phyloP scores from a whole-genome alignment of 2,113 vertebrate genomes.

The Catharus bicknelli region DNA sequence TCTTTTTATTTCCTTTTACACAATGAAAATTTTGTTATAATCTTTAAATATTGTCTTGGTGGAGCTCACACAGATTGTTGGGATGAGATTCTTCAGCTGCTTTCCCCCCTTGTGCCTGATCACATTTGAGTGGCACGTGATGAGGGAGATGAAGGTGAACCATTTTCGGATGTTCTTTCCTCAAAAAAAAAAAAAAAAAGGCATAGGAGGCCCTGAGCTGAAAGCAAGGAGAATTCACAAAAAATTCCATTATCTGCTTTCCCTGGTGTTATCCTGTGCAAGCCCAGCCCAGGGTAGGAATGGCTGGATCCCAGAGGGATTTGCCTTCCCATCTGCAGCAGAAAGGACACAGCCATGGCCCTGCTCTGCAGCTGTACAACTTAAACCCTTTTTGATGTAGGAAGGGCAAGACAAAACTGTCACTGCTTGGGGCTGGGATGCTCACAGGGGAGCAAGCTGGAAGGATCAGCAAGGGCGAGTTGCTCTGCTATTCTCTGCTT shows the following conservation, averaged over 20 bases:
- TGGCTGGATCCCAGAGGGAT: not conserved
- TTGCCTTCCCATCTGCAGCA: not conserved
- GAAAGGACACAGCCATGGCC: rapidly evolving
- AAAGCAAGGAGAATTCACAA: not conserved
- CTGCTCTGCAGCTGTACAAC: not conserved
- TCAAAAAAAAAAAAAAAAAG: not conserved
- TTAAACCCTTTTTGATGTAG: not conserved
- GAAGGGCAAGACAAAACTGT: not conserved
- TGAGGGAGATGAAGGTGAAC: not conserved
- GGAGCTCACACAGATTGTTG: not conserved
- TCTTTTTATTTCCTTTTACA: not conserved
- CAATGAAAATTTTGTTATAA: not conserved
- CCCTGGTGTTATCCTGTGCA: not conserved
- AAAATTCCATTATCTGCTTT: not conserved
- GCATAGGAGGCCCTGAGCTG: not conserved
- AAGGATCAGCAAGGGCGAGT: not conserved
- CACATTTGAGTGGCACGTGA: rapidly evolving
- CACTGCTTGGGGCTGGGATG: not conserved
- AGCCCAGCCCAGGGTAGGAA: no score
- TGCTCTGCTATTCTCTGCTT: not conserved
- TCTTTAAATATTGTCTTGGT: not conserved
- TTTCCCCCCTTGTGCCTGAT: not conserved
- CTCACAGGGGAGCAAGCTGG: not conserved
- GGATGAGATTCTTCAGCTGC: not conserved
- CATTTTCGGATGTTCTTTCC: not conserved